Evolutionary conservation across 2,888 invertebrate genomes (phyloP).

Genomic region (Calliphora vomitoria): DNA sequence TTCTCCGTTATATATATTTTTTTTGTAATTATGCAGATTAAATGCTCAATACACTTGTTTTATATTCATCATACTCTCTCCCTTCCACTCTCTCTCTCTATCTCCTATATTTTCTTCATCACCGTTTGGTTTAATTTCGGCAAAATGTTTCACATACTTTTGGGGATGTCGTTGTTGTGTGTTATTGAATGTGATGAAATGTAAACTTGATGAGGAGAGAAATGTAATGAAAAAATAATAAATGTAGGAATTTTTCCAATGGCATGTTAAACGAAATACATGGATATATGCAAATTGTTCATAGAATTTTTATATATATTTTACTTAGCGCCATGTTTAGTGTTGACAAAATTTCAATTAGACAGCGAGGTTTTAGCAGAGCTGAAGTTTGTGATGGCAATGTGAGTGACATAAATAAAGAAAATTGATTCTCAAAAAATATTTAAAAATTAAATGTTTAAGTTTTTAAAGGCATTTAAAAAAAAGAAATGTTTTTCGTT

Average conservation of each 20-base stretch:
- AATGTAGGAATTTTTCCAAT: slow-evolving; percentile 13
- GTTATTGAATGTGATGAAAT: slow-evolving; percentile 12
- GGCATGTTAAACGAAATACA: not conserved
- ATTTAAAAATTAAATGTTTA: not conserved
- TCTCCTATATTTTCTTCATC: not conserved
- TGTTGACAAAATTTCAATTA: not conserved
- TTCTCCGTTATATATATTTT: not conserved
- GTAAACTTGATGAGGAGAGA: not conserved
- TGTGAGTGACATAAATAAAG: not conserved
- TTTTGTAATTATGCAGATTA: slow-evolving; percentile 15
- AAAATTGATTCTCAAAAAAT: not conserved
- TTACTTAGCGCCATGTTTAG: not conserved
- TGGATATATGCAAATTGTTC: not conserved
- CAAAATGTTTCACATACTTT: slow-evolving; percentile 11
- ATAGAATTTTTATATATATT: not conserved
- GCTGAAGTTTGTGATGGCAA: not conserved
- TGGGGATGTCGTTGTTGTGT: not conserved
- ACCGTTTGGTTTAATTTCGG: not conserved
- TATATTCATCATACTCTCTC: not conserved
- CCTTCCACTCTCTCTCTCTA: not conserved
- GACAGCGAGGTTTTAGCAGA: not conserved
- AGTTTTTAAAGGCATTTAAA: too few species aligned
- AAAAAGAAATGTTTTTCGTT: too few species aligned
- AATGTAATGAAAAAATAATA: slow-evolving; percentile 9
- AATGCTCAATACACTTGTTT: not conserved